A percentile compares a stretch with the other conserved stretches of the same genome.
phyloP scores from a whole-genome alignment of 2,888 invertebrate genomes.

The Leptinotarsa peninsularis region DNA sequence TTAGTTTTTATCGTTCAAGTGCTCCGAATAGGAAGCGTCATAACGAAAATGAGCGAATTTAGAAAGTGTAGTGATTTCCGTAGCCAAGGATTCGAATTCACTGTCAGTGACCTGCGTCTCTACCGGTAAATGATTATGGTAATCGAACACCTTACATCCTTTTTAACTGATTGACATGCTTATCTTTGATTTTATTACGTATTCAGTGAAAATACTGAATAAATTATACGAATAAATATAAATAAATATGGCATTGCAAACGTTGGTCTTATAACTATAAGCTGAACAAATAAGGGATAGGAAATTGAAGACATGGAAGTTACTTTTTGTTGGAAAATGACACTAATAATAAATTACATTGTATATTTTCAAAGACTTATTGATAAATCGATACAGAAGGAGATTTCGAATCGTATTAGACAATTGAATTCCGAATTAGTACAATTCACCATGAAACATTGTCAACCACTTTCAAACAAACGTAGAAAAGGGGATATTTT shows the following conservation, averaged over 20 bases:
- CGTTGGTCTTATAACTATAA: neutral
- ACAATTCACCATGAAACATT: too few relatives aligned
- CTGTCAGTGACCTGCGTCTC: constrained; percentile 19
- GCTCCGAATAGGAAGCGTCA: neutral
- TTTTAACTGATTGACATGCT: constrained; percentile 21
- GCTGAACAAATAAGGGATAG: neutral
- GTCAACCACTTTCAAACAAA: too few relatives aligned
- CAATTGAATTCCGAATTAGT: too few relatives aligned
- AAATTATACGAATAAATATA: constrained; percentile 10
- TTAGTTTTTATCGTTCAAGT: too few relatives aligned
- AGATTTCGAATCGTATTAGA: too few relatives aligned
- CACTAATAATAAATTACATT: neutral
- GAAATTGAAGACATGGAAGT: neutral
- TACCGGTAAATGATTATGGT: constrained; percentile 18
- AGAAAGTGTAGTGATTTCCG: constrained; percentile 10
- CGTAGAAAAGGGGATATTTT: too few relatives aligned
- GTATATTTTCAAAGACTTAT: too few relatives aligned
- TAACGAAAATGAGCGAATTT: constrained; percentile 4
- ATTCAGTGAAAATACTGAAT: constrained; percentile 20
- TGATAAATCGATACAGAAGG: too few relatives aligned
- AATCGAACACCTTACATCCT: constrained; percentile 22
- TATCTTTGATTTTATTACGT: constrained; percentile 20
- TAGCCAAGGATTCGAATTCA: constrained; percentile 10
- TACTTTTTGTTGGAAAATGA: neutral
- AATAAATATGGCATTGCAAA: constrained; percentile 4